A percentile compares a stretch with the other conserved stretches of the same genome.
Evolutionary conservation across 2,888 invertebrate genomes (phyloP).

Genomic region (Stomorhina lunata): DNA sequence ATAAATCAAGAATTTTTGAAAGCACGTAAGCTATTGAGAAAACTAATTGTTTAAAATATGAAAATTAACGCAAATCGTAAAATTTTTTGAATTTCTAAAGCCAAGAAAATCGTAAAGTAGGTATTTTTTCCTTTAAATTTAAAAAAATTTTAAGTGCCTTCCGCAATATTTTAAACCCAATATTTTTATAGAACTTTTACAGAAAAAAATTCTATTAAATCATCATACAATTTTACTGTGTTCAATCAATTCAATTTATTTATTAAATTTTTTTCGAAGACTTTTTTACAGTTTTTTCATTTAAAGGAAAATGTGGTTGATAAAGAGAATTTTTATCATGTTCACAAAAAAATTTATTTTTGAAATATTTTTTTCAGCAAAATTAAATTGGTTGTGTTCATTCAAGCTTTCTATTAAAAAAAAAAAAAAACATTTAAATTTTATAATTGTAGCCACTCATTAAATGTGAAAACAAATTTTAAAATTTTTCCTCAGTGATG

Average conservation of each 20-base stretch:
- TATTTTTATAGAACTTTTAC: background rate
- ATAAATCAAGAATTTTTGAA: too few species aligned
- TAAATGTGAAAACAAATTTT: background rate
- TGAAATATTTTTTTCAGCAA: background rate
- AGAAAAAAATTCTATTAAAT: background rate
- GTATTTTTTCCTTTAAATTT: background rate
- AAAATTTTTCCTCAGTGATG: background rate
- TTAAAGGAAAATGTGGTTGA: background rate
- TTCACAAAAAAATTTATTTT: background rate
- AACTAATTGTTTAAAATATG: too few species aligned
- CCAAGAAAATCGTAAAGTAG: too few species aligned
- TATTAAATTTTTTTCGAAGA: background rate
- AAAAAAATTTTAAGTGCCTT: background rate
- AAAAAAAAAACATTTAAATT: background rate
- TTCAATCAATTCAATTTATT: background rate
- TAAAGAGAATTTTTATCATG: background rate
- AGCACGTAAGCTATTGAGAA: too few species aligned
- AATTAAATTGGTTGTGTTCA: background rate
- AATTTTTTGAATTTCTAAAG: too few species aligned
- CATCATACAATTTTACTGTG: background rate
- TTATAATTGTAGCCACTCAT: background rate
- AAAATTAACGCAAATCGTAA: too few species aligned
- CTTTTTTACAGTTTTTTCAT: slow-evolving; percentile 14
- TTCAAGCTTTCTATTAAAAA: background rate
- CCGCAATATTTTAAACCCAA: too few species aligned